Conservation (phyloP, 2,888 invertebrate species). For the Monochamus alternatus region DNA sequence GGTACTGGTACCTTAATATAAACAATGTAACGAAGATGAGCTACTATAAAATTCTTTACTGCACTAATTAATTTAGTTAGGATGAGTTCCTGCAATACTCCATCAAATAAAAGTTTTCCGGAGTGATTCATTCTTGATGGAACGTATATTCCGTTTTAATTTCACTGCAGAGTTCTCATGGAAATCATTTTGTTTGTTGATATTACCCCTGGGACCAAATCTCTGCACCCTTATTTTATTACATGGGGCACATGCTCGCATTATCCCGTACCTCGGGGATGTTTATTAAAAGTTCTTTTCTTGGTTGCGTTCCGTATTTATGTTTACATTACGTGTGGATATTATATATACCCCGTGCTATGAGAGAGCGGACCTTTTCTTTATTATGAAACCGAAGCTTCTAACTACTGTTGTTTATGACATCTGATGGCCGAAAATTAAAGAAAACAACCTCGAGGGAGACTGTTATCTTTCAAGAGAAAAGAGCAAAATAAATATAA, state of each 20-base stretch:
- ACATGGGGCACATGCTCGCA: conserved; percentile 30
- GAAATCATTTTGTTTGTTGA: conserved; percentile 45
- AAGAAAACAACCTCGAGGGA: conserved; percentile 4
- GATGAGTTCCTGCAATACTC: too few relatives aligned
- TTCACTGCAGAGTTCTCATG: conserved; percentile 36
- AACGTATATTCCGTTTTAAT: conserved; percentile 40
- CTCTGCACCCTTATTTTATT: conserved; percentile 43
- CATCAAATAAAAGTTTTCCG: conserved; percentile 1
- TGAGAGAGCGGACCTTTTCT: conserved; percentile 16
- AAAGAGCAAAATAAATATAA: neutral
- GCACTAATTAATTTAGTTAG: too few relatives aligned
- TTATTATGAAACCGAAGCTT: conserved; percentile 21
- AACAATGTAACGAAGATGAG: neutral
- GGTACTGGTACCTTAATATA: too few relatives aligned
- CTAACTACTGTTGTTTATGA: conserved; percentile 10
- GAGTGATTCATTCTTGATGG: conserved; percentile 30
- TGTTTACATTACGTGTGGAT: conserved; percentile 30
- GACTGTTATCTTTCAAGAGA: neutral
- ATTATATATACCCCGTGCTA: neutral
- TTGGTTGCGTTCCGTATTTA: conserved; percentile 30
- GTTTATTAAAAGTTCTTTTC: conserved; percentile 36
- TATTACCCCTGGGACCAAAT: conserved; percentile 43
- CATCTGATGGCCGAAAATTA: conserved; percentile 2
- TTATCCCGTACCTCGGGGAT: conserved; percentile 32
- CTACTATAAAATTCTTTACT: neutral